These are phyloP conservation scores for Rousettus leschenaultii DNA, from an alignment of 2,113 vertebrate species.

Conservation along the genomic window DNA sequence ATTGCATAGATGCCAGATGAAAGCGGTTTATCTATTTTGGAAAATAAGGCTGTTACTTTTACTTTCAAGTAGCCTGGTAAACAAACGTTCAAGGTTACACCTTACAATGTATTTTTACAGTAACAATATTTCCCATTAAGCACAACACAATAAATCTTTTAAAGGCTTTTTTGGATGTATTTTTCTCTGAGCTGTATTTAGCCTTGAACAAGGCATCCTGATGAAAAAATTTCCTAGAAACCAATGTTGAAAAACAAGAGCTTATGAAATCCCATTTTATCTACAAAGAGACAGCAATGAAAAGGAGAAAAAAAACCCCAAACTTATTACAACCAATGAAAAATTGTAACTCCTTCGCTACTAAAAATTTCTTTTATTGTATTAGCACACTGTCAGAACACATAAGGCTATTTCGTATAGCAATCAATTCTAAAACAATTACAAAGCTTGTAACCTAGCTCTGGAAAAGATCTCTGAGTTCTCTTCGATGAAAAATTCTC, in stretches of 20 bases:
- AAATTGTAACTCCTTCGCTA: slow-evolving; percentile 59
- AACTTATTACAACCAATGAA: slow-evolving; percentile 52
- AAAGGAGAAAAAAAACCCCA: neutral
- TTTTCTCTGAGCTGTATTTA: slow-evolving; percentile 61
- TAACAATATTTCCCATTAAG: slow-evolving; percentile 72
- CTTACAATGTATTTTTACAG: slow-evolving; percentile 65
- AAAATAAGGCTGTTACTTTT: slow-evolving; percentile 59
- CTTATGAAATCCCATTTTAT: slow-evolving; percentile 70
- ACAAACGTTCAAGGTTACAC: slow-evolving; percentile 71
- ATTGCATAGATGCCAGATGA: neutral
- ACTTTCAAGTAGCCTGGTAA: slow-evolving; percentile 51
- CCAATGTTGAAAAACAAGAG: slow-evolving; percentile 59
- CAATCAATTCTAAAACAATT: slow-evolving; percentile 74
- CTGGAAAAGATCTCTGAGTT: slow-evolving; percentile 15
- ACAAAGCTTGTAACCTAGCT: slow-evolving; percentile 13
- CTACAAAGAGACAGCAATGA: slow-evolving; percentile 66
- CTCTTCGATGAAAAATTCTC: slow-evolving; percentile 22
- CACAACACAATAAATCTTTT: slow-evolving; percentile 66
- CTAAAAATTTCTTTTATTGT: slow-evolving; percentile 65
- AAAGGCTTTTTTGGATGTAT: slow-evolving; percentile 53
- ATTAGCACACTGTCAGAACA: slow-evolving; percentile 65
- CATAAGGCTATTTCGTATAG: slow-evolving; percentile 45
- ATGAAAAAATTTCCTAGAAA: slow-evolving; percentile 58
- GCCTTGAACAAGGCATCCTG: slow-evolving; percentile 69
- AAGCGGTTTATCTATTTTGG: slow-evolving; percentile 41